These are phyloP conservation scores for Tinea semifulvella DNA, from an alignment of 2,888 invertebrate species.

Conservation along the genomic window DNA sequence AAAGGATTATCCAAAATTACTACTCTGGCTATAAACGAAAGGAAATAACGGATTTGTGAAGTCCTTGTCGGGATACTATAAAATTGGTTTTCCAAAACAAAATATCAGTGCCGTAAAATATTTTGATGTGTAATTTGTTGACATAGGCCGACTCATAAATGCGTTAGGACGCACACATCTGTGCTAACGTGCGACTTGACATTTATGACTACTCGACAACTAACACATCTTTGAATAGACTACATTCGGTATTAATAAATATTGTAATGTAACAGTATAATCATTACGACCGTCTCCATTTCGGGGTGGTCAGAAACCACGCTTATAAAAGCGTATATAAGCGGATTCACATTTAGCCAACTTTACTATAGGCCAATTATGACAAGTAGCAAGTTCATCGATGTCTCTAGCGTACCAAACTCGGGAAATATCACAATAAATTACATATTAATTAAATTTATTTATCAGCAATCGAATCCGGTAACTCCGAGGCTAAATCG, in stretches of 20 bases:
- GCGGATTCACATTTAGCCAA: no score
- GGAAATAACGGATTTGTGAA: conserved; percentile 11
- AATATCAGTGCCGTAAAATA: conserved; percentile 1
- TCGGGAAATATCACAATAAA: no score
- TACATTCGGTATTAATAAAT: conserved; percentile 1
- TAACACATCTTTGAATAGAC: conserved; percentile 10
- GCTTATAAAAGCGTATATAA: no score
- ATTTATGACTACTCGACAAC: conserved; percentile 11
- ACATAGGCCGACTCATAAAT: conserved; percentile 13
- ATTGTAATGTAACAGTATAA: no score
- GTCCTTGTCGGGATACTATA: not conserved
- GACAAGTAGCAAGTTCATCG: no score
- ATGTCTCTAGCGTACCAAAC: no score
- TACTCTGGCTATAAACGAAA: not conserved
- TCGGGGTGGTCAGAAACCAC: no score
- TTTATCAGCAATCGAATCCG: no score
- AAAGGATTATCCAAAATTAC: conserved; percentile 13
- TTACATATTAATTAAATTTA: no score
- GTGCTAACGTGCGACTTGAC: conserved; percentile 6
- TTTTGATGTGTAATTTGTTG: conserved; percentile 14
- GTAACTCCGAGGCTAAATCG: no score
- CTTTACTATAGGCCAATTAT: no score
- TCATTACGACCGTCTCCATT: no score
- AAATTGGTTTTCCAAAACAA: conserved; percentile 4
- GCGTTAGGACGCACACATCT: conserved; percentile 9